phyloP scores from a whole-genome alignment of 2,113 vertebrate genomes.

The Excalfactoria chinensis region DNA sequence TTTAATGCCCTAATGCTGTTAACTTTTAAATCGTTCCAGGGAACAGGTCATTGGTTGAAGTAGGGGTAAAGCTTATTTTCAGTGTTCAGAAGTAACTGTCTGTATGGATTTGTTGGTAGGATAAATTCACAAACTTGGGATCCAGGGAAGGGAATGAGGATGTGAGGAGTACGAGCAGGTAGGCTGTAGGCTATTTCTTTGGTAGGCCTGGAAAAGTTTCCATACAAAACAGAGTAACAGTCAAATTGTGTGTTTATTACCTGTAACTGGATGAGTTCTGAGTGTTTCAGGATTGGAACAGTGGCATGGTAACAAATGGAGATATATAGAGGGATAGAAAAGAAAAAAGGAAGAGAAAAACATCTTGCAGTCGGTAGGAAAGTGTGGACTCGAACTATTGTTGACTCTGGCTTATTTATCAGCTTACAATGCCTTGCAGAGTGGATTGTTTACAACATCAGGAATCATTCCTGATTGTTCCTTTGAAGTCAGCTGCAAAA shows the following conservation, averaged over 20 bases:
- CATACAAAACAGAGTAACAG: rapidly evolving
- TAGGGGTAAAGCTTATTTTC: not conserved
- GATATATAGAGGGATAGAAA: rapidly evolving
- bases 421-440: not conserved
- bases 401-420: not conserved
- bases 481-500: not conserved
- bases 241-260: not conserved
- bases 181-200: not conserved
- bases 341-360: not conserved
- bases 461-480: not conserved
- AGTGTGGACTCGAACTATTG: not conserved
- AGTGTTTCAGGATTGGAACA: not conserved
- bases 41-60: not conserved
- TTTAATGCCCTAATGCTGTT: not conserved
- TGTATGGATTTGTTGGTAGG: rapidly evolving
- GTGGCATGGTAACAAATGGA: rapidly evolving
- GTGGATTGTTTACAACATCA: not conserved
- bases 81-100: not conserved
- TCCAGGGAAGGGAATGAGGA: not conserved
- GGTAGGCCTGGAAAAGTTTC: not conserved
- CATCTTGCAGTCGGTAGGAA: rapidly evolving
- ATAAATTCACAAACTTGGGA: rapidly evolving
- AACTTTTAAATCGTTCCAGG: not conserved
- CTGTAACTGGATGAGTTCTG: rapidly evolving
- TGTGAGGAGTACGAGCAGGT: rapidly evolving